Percentiles rank a stretch among this genome's conserved stretches.
phyloP scores from a whole-genome alignment of 2,113 vertebrate species.

The Penelope pileata region DNA sequence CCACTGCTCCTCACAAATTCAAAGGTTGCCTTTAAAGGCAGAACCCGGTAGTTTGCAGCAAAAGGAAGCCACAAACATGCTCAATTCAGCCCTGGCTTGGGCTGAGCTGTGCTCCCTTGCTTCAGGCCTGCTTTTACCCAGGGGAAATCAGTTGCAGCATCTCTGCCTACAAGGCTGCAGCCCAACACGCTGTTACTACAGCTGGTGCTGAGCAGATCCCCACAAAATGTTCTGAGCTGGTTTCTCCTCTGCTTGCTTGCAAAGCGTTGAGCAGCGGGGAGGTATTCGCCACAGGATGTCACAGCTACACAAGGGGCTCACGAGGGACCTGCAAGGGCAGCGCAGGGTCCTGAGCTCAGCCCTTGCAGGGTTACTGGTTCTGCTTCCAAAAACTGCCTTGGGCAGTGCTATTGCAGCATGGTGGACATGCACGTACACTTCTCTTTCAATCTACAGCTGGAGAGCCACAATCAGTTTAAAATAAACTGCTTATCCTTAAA shows the following conservation, averaged over 20 bases:
- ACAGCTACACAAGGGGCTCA: neutral
- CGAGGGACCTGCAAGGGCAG: neutral
- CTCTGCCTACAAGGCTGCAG: neutral
- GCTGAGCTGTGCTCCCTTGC: neutral
- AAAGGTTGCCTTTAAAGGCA: neutral
- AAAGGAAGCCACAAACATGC: neutral
- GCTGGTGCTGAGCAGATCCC: neutral
- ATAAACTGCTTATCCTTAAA: rapidly evolving
- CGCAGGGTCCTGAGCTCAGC: neutral
- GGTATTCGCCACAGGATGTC: neutral
- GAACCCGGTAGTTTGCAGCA: neutral
- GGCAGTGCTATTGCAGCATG: neutral
- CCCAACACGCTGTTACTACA: rapidly evolving
- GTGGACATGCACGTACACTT: neutral
- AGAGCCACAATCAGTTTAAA: neutral
- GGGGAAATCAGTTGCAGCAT: rapidly evolving
- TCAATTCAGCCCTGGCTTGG: neutral
- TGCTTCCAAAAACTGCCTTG: neutral
- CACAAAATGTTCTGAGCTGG: neutral
- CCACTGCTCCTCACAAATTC: neutral
- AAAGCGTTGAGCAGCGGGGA: no score
- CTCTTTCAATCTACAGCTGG: neutral
- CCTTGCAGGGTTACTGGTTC: neutral
- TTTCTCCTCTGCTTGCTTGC: neutral
- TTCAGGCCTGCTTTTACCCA: neutral